Evolutionary conservation across 2,888 invertebrate genomes (phyloP).

Genomic region (Leptodirus hochenwartii): DNA sequence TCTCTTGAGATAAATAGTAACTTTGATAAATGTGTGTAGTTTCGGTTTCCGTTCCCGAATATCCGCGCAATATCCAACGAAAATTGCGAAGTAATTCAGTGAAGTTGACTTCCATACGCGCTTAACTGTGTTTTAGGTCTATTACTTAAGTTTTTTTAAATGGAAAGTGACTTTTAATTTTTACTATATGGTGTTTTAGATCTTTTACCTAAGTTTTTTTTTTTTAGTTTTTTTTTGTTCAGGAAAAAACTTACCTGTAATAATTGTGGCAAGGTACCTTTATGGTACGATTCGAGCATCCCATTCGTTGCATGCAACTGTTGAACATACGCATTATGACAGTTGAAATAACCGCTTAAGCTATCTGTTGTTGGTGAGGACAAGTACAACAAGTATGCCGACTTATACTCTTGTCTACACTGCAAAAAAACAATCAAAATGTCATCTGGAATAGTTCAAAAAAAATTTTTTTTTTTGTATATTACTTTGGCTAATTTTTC

Average conservation of each 20-base stretch:
- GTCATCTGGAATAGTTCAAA: not conserved
- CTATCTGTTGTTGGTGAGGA: constrained; percentile 51
- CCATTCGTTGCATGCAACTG: constrained; percentile 86
- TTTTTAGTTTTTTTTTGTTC: too few species aligned
- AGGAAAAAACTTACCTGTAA: constrained; percentile 39
- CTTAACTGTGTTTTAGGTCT: too few species aligned
- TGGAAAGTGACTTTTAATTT: too few species aligned
- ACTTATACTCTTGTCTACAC: constrained; percentile 78
- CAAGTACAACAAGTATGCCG: constrained; percentile 64
- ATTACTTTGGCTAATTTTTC: constrained; percentile 53
- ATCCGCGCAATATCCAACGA: too few species aligned
- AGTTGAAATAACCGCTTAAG: constrained; percentile 66
- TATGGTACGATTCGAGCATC: constrained; percentile 78
- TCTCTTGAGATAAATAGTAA: too few species aligned
- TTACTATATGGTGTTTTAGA: too few species aligned
- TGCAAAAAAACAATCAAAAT: constrained; percentile 27
- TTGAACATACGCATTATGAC: constrained; percentile 86
- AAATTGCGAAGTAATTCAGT: too few species aligned
- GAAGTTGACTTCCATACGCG: too few species aligned
- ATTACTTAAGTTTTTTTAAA: too few species aligned
- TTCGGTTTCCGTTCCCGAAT: too few species aligned
- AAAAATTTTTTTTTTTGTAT: not conserved
- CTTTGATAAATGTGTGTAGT: too few species aligned
- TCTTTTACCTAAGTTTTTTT: too few species aligned
- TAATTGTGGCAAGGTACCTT: constrained; percentile 69